Evolutionary conservation across 2,888 invertebrate genomes (phyloP).

Genomic region (Dicyrtoma fusca): DNA sequence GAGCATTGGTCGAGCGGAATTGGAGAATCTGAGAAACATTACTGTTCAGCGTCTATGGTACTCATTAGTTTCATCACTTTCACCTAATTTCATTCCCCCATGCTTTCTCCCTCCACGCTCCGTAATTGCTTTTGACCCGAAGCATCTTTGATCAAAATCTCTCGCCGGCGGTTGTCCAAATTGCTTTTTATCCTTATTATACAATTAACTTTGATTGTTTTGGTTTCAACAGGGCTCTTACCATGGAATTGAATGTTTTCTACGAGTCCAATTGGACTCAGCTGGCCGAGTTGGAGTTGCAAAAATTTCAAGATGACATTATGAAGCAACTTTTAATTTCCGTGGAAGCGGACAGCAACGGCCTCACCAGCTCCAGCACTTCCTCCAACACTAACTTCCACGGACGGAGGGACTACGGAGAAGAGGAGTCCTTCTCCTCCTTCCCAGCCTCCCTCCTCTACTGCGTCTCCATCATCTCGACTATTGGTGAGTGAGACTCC

Average conservation of each 20-base stretch:
- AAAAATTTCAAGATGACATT: conserved; percentile 73
- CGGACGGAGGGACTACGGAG: conserved; percentile 61
- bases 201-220: neutral
- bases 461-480: conserved; percentile 90
- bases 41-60: conserved; percentile 56
- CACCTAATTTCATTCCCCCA: too few relatives aligned
- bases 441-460: conserved; percentile 91
- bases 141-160: neutral
- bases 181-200: neutral
- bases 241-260: conserved; percentile 76
- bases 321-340: conserved; percentile 58
- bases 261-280: conserved; percentile 91
- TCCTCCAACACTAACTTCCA: conserved; percentile 44
- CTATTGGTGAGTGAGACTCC: conserved; percentile 74
- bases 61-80: conserved; percentile 32
- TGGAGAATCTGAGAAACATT: conserved; percentile 54
- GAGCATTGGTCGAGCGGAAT: conserved; percentile 51
- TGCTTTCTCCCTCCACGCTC: too few relatives aligned
- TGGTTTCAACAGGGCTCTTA: conserved; percentile 54
- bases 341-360: conserved; percentile 48
- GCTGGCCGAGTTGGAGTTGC: conserved; percentile 81
- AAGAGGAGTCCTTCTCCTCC: conserved; percentile 64
- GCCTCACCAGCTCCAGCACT: too few relatives aligned
- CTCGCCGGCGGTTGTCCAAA: too few relatives aligned
- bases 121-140: too few relatives aligned